A percentile compares a stretch with the other conserved stretches of the same genome.
These are phyloP conservation scores for Diachasmimorpha longicaudata DNA, from an alignment of 1,140 invertebrate species.

Conservation along the genomic window DNA sequence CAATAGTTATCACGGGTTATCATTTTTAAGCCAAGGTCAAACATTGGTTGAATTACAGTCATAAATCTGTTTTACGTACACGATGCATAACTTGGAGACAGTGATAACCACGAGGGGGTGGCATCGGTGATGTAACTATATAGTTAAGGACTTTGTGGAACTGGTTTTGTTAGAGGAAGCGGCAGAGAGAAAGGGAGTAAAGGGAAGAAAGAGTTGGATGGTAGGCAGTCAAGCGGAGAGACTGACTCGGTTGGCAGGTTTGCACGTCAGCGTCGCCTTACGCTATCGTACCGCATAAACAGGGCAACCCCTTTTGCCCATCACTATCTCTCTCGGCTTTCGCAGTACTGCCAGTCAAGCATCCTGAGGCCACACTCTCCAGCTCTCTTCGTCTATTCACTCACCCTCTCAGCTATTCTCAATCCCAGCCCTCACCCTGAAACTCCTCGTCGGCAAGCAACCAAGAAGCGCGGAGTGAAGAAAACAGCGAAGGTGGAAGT, in stretches of 20 bases:
- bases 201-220: background rate
- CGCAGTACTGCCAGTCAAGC: background rate
- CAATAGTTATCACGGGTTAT: too few relatives aligned
- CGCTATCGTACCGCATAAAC: slow-evolving; percentile 62
- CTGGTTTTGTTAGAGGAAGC: background rate
- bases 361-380: slow-evolving; percentile 27
- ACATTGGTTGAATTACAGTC: background rate
- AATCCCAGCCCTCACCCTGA: background rate
- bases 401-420: background rate
- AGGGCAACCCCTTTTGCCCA: slow-evolving; percentile 46
- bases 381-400: slow-evolving; percentile 28
- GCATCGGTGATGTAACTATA: slow-evolving; percentile 27
- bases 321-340: background rate
- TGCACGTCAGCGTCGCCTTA: slow-evolving; percentile 61
- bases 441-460: background rate
- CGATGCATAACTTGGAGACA: background rate
- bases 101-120: background rate
- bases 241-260: slow-evolving; percentile 45
- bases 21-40: too few relatives aligned
- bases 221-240: slow-evolving; percentile 34
- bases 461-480: slow-evolving; percentile 15
- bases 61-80: background rate
- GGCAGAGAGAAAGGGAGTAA: background rate
- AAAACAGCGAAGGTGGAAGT: slow-evolving; percentile 28
- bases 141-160: background rate